phyloP scores from a whole-genome alignment of 1,140 invertebrate genomes.

The Orchesella cincta region DNA sequence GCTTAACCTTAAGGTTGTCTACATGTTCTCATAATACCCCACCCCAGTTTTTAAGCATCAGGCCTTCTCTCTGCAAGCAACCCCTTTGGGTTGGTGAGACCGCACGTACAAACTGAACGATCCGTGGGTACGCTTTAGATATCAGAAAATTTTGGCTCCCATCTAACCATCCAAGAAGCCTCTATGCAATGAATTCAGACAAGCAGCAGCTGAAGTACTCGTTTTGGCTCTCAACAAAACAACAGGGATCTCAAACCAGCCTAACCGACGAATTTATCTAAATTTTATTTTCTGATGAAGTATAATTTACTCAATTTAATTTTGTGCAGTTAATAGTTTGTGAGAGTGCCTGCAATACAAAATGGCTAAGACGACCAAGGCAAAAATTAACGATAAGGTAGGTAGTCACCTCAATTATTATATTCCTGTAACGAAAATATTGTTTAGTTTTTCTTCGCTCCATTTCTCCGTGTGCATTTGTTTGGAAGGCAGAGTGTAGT shows the following conservation, averaged over 20 bases:
- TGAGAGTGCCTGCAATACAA: background rate
- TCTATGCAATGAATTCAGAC: background rate
- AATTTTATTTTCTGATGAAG: background rate
- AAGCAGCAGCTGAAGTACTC: constrained; percentile 8
- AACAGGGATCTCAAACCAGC: constrained; percentile 1
- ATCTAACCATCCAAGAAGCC: background rate
- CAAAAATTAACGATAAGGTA: constrained; percentile 42
- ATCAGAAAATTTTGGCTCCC: constrained; percentile 7
- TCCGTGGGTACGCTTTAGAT: constrained; percentile 3
- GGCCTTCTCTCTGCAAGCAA: background rate
- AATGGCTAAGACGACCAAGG: constrained; percentile 40
- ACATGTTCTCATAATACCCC: background rate
- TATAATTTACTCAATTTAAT: background rate
- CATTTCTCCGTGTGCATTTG: too few relatives aligned
- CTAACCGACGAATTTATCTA: background rate
- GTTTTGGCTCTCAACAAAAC: background rate
- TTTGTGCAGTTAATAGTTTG: background rate
- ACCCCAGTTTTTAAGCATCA: background rate
- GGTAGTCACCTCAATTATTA: background rate
- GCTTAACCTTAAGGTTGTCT: background rate
- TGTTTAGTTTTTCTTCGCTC: background rate
- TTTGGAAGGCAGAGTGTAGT: background rate
- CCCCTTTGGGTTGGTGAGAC: background rate
- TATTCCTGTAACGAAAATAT: constrained; percentile 16
- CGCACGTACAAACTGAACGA: background rate